phyloP scores from a whole-genome alignment of 1,140 invertebrate genomes.

The Apis dorsata region DNA sequence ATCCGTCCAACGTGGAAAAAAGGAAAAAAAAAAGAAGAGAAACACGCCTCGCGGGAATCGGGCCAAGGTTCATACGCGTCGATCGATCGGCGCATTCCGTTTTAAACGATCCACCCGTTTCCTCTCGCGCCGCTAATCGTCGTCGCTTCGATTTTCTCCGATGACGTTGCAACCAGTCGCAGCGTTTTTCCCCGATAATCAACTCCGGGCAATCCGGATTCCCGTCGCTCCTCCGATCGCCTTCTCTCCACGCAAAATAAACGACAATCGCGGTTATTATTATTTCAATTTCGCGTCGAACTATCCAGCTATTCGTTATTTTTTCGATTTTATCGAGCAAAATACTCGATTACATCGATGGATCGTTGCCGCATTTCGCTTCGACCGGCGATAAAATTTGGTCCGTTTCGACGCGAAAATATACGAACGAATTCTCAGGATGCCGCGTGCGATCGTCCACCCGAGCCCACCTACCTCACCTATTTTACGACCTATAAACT shows the following conservation, averaged over 20 bases:
- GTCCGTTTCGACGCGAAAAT: conserved; percentile 52
- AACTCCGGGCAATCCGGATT: conserved; percentile 46
- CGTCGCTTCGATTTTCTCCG: conserved; percentile 53
- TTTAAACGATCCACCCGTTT: conserved; percentile 40
- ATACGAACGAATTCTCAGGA: conserved; percentile 53
- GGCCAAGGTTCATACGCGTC: conserved; percentile 31
- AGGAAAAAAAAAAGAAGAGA: background rate
- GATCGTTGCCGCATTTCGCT: conserved; percentile 44
- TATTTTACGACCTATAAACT: conserved; percentile 65
- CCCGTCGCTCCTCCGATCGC: conserved; percentile 21
- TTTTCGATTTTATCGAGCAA: background rate
- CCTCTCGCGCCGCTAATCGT: conserved; percentile 51
- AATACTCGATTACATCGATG: too few species aligned
- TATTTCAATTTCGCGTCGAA: too few species aligned
- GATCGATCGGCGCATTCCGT: conserved; percentile 52
- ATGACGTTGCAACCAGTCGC: conserved; percentile 20
- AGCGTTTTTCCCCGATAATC: conserved; percentile 60
- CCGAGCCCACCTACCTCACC: conserved; percentile 17
- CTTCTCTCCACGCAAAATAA: background rate
- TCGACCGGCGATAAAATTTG: conserved; percentile 52
- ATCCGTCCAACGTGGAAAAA: background rate
- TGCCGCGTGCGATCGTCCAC: conserved; percentile 43
- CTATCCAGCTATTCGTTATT: background rate
- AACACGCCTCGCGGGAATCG: conserved; percentile 19
- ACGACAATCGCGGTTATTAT: too few species aligned